Evolutionary conservation across 23 tunicate species (phyloP).

Genomic region (Corella eumyota): DNA sequence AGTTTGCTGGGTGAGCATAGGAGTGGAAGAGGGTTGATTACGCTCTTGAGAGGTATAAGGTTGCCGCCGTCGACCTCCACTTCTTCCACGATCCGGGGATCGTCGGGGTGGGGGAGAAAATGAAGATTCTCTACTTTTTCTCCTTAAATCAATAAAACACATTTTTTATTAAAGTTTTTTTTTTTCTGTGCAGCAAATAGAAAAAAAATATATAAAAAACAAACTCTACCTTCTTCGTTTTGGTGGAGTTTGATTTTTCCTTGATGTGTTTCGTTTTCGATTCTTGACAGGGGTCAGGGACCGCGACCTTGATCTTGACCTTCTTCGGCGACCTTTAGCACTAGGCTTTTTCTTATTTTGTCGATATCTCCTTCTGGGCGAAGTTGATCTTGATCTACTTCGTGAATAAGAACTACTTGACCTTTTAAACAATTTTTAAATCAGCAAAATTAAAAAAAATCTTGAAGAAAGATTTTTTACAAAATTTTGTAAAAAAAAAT

Average conservation of each 20-base stretch:
- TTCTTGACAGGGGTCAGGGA: not conserved
- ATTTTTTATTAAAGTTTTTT: too few species aligned
- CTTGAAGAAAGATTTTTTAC: not conserved
- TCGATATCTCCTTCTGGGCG: conserved; percentile 9
- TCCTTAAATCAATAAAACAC: too few species aligned
- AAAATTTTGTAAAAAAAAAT: not conserved
- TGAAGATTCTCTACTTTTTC: not conserved
- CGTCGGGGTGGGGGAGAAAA: not conserved
- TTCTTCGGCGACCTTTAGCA: not conserved
- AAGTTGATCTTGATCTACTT: conserved; percentile 18
- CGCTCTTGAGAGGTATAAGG: not conserved
- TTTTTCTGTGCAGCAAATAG: too few species aligned
- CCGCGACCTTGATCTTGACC: conserved; percentile 23
- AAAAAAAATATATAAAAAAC: too few species aligned
- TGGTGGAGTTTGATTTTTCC: conserved; percentile 6
- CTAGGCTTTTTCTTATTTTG: not conserved
- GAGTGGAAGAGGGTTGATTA: conserved; percentile 10
- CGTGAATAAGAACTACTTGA: conserved; percentile 35
- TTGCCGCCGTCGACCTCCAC: not conserved
- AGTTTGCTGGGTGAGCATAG: conserved; percentile 1
- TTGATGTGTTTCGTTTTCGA: not conserved
- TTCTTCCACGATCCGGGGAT: not conserved
- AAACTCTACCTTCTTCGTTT: conserved; percentile 2
- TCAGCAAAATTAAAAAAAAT: too few species aligned
- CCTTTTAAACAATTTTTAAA: conserved; percentile 11